phyloP scores from a whole-genome alignment of 2,797 vertebrate species.

The Synanceia verrucosa region DNA sequence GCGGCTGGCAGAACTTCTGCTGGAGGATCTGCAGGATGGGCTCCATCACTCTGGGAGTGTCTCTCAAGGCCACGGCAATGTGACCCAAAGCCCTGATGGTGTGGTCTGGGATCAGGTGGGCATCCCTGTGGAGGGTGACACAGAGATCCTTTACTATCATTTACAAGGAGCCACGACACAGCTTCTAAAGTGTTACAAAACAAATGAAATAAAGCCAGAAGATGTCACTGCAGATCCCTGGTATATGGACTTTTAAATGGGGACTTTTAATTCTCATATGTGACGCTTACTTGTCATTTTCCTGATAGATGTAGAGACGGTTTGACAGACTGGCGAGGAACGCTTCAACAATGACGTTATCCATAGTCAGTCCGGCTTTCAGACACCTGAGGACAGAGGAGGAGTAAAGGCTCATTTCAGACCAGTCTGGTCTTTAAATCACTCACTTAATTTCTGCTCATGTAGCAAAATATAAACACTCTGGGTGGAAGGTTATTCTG shows the following conservation, averaged over 20 bases:
- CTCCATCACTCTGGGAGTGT: constrained; percentile 97
- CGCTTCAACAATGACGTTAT: constrained; percentile 95
- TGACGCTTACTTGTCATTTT: constrained; percentile 91
- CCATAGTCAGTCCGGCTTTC: constrained; percentile 93
- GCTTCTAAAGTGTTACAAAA: too few species aligned
- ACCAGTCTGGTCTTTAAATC: too few species aligned
- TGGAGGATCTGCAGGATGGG: constrained; percentile 98
- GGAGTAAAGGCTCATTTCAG: background rate
- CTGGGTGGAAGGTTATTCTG: too few species aligned
- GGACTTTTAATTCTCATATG: background rate
- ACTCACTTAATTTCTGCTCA: too few species aligned
- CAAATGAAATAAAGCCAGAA: too few species aligned
- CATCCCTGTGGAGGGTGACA: constrained; percentile 82
- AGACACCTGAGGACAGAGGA: constrained; percentile 84
- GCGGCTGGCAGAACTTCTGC: constrained; percentile 99
- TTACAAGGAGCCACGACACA: too few species aligned
- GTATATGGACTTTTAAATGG: background rate
- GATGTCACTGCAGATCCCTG: too few species aligned
- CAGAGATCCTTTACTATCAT: too few species aligned
- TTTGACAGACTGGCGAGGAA: constrained; percentile 98
- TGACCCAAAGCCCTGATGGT: constrained; percentile 96
- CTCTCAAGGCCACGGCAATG: constrained; percentile 94
- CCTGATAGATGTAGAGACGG: constrained; percentile 97
- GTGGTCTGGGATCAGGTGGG: constrained; percentile 97
- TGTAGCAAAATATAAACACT: too few species aligned